A percentile compares a stretch with the other conserved stretches of the same genome.
Conservation (phyloP, 1,140 invertebrate genomes). For the Cydia splendana region DNA sequence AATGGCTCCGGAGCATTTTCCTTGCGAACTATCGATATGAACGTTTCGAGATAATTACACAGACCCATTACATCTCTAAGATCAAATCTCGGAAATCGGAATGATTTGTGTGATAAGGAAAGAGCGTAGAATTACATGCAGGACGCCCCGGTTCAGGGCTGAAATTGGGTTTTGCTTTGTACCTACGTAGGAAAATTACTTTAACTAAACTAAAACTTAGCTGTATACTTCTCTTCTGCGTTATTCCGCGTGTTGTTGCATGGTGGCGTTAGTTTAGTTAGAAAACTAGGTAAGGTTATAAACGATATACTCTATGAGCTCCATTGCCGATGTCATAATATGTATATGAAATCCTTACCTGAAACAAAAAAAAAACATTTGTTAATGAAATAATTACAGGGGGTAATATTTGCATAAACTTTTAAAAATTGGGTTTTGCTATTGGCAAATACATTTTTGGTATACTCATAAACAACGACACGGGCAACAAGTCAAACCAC, state of each 20-base stretch:
- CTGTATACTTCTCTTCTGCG: no score
- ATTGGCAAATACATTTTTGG: neutral
- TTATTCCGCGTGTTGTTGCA: no score
- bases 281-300: no score
- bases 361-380: neutral
- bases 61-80: constrained; percentile 28
- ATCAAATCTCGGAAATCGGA: neutral
- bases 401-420: no score
- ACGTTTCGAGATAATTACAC: constrained; percentile 38
- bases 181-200: no score
- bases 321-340: neutral
- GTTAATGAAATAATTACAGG: neutral
- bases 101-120: constrained; percentile 14
- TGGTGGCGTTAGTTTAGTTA: no score
- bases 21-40: constrained; percentile 51
- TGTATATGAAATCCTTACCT: neutral
- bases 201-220: no score
- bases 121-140: constrained; percentile 21
- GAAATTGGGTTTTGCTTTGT: no score
- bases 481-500: no score
- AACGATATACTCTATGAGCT: neutral
- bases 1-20: constrained; percentile 61
- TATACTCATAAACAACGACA: neutral
- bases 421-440: no score
- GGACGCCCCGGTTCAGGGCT: neutral